Evolutionary conservation across 2,113 vertebrate species (phyloP), one percentile per base, ranked within the genome.

Genomic region (Hydrochoerus hydrochaeris): DNA sequence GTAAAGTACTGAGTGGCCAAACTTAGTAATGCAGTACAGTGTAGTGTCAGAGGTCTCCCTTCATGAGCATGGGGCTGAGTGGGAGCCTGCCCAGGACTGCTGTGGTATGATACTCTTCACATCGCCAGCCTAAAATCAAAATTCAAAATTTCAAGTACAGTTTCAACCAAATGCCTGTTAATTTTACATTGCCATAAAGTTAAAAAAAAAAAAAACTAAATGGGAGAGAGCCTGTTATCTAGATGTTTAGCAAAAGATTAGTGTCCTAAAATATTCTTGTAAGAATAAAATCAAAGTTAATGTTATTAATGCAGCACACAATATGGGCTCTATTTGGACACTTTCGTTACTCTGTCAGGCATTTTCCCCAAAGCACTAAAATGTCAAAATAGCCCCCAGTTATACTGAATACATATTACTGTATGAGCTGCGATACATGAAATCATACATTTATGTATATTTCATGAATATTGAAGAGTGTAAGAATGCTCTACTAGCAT

Each of bases 341-440:
- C 24, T 81, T 96, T 92, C 20, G 71, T 77, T 58, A 85, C 7
- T 54, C 13, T 41, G 2, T 8, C 9, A 91, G 77, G 10, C 46
- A 94, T 88, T 95, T 93, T 35, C 30, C 30, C 35, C 35, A 57
- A 58, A 63, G 24, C 13, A 91, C 46, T 87, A 60, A 94, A 82
- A n/a, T 89, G 7, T 16, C 80, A 65, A 86, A 83, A 93, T 80
- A 69, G 2, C 4, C 41, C 41, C 6, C 65, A 35, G 6, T 88
- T 95, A 85, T 54, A 22, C 32, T 63, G 28, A 44, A 57, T 83
- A 41, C 93, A 28, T 91, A 87, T 81, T 82, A 30, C 26, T 75
- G 0, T 38, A 46, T 49, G 63, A 12, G 6, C 28, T 38, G 6
- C 85, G n/a, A 14, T 41, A 14, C 0, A 54, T 60, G 2, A 97